Conservation (phyloP, 2,113 vertebrate genomes). For the Heterochromis multidens region DNA sequence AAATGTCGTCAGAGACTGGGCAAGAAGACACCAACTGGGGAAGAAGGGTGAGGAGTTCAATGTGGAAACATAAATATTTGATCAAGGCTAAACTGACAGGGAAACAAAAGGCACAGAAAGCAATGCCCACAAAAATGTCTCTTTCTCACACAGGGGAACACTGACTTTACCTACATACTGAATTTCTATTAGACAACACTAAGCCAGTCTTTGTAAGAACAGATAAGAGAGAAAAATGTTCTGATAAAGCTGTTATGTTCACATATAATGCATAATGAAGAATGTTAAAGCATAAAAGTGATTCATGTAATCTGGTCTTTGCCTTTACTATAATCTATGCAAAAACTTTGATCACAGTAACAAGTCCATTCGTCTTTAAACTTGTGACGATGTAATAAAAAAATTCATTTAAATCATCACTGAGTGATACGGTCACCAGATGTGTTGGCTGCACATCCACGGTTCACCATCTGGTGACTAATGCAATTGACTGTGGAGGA, state of each 20-base stretch:
- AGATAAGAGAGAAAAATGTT: neutral
- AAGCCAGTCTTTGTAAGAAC: neutral
- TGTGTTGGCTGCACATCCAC: neutral
- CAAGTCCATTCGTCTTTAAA: neutral
- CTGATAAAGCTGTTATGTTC: too few species aligned
- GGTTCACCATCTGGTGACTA: neutral
- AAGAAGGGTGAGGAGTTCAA: constrained; percentile 71
- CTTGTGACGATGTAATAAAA: neutral
- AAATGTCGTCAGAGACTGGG: constrained; percentile 62
- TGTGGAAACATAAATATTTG: constrained; percentile 77
- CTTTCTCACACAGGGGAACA: constrained; percentile 48
- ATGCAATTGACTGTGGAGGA: neutral
- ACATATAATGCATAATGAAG: neutral
- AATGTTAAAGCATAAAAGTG: neutral
- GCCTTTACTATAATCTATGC: neutral
- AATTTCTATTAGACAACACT: rapidly evolving
- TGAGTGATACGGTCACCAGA: neutral
- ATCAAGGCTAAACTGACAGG: constrained; percentile 73
- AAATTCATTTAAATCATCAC: neutral
- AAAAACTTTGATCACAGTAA: neutral
- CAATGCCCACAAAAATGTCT: constrained; percentile 18
- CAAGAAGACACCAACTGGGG: constrained; percentile 41
- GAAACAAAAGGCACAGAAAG: constrained; percentile 66
- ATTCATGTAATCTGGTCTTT: neutral
- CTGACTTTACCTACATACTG: neutral